A percentile compares a stretch with the other conserved stretches of the same genome.
These are phyloP conservation scores for Caenorhabditis briggsae DNA, from an alignment of 1,140 invertebrate genomes.

Conservation along the genomic window DNA sequence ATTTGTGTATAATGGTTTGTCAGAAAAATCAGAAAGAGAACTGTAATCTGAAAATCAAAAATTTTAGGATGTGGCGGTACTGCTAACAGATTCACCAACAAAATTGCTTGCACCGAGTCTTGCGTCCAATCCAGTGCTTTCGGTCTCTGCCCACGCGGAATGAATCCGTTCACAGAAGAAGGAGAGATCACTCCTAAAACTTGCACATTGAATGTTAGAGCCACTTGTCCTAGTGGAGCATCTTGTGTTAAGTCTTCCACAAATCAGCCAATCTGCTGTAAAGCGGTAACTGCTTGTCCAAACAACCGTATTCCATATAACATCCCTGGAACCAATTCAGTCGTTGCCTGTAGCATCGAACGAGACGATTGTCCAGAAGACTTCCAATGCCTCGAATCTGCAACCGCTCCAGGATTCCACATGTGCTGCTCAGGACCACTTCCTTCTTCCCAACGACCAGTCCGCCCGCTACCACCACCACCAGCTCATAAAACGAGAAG, in stretches of 20 bases:
- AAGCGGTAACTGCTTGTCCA: slow-evolving; percentile 73
- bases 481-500: slow-evolving; percentile 13
- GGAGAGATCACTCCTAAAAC: slow-evolving; percentile 65
- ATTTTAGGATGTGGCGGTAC: slow-evolving; percentile 75
- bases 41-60: background rate
- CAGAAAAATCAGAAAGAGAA: too few relatives aligned
- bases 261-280: slow-evolving; percentile 73
- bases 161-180: slow-evolving; percentile 68
- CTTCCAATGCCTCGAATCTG: slow-evolving; percentile 64
- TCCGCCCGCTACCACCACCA: slow-evolving; percentile 37
- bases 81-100: slow-evolving; percentile 70
- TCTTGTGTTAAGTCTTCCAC: slow-evolving; percentile 74
- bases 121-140: slow-evolving; percentile 68
- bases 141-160: slow-evolving; percentile 76
- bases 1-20: slow-evolving; percentile 78
- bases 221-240: slow-evolving; percentile 65
- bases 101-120: slow-evolving; percentile 70
- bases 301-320: slow-evolving; percentile 71
- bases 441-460: slow-evolving; percentile 55
- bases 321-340: slow-evolving; percentile 75
- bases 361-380: slow-evolving; percentile 62
- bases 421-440: slow-evolving; percentile 73
- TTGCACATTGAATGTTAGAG: slow-evolving; percentile 62
- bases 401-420: slow-evolving; percentile 73
- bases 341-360: slow-evolving; percentile 75